Conservation (phyloP, 2,888 invertebrate genomes). For the Drosophila prolongata region DNA sequence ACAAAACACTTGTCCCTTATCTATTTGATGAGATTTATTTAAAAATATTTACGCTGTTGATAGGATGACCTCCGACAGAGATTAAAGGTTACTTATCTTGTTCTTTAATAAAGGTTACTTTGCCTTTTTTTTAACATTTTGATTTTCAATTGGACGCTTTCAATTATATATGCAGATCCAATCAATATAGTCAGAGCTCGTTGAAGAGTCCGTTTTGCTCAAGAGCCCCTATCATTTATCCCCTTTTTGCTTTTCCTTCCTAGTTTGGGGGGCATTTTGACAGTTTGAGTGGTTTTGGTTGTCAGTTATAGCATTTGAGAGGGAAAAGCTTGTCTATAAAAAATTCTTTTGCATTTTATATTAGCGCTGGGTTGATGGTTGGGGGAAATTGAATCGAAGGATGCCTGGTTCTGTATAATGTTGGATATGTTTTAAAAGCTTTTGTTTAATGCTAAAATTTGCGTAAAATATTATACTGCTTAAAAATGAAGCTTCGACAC, state of each 20-base stretch:
- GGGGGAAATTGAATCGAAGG: background rate
- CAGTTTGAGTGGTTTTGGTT: slow-evolving; percentile 70
- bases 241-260: slow-evolving; percentile 5
- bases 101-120: background rate
- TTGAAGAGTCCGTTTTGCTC: slow-evolving; percentile 15
- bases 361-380: slow-evolving; percentile 10
- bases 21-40: background rate
- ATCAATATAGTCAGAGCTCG: slow-evolving; percentile 50
- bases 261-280: slow-evolving; percentile 52
- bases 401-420: background rate
- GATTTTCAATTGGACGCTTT: slow-evolving; percentile 44
- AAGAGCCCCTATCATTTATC: slow-evolving; percentile 7
- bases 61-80: background rate
- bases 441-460: background rate
- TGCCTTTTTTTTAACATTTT: slow-evolving; percentile 16
- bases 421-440: background rate
- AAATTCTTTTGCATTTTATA: slow-evolving; percentile 55
- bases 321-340: slow-evolving; percentile 47
- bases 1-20: background rate
- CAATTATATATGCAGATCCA: slow-evolving; percentile 62
- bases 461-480: background rate
- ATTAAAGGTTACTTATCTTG: background rate
- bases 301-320: slow-evolving; percentile 44
- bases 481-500: no score
- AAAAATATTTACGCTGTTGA: background rate